Evolutionary conservation across 2,888 invertebrate genomes (phyloP).

Genomic region (Habrosyne pyritoides): DNA sequence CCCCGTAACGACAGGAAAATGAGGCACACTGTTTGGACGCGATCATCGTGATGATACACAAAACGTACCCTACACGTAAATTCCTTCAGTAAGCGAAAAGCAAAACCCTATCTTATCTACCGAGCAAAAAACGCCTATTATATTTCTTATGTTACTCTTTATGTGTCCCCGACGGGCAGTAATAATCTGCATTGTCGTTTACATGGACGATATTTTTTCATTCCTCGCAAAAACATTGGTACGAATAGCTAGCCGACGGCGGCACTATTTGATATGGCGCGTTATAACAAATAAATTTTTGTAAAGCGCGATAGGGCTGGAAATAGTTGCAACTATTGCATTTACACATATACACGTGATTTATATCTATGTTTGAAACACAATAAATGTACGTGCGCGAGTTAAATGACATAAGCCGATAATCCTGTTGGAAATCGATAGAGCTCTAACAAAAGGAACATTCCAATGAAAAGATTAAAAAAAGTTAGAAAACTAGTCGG

Average conservation of each 20-base stretch:
- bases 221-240: slow-evolving; percentile 61
- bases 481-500: slow-evolving; percentile 46
- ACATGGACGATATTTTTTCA: slow-evolving; percentile 71
- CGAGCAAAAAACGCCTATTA: slow-evolving; percentile 48
- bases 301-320: slow-evolving; percentile 46
- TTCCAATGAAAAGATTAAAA: slow-evolving; percentile 49
- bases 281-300: slow-evolving; percentile 60
- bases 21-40: slow-evolving; percentile 61
- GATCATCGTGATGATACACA: slow-evolving; percentile 57
- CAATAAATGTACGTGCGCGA: background rate
- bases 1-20: slow-evolving; percentile 67
- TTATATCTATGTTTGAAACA: slow-evolving; percentile 21
- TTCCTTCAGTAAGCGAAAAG: slow-evolving; percentile 22
- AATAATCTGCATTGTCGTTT: slow-evolving; percentile 76
- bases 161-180: slow-evolving; percentile 66
- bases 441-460: slow-evolving; percentile 45
- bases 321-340: slow-evolving; percentile 47
- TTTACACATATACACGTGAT: slow-evolving; percentile 49
- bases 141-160: slow-evolving; percentile 64
- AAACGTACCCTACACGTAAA: slow-evolving; percentile 25
- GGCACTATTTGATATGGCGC: slow-evolving; percentile 57
- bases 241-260: slow-evolving; percentile 55
- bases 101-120: slow-evolving; percentile 35
- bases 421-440: slow-evolving; percentile 44
- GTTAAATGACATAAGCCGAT: slow-evolving; percentile 31